Evolutionary conservation across 1,140 invertebrate genomes (phyloP), one percentile per base, ranked within the genome.

Genomic region (Formica selysi): DNA sequence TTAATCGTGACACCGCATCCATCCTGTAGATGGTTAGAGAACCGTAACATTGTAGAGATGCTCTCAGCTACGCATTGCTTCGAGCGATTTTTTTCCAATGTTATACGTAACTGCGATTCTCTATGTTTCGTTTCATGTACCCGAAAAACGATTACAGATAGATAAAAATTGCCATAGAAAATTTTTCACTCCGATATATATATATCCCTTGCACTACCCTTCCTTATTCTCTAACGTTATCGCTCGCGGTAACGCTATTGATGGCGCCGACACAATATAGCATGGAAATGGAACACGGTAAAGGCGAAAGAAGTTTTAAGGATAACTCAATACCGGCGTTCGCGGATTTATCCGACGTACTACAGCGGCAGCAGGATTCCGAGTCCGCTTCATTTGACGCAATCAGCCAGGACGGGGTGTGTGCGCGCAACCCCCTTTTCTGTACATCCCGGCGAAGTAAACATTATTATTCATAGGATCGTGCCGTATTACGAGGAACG

Each of bases 401-500:
- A 90, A 90, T 90, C 89, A 88, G 65, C 61, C 32, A 36, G 78
- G 71, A 64, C 59, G 87, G 54, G 83, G 65, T 26, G 67, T 73
- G 64, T 36, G 70, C 62, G 80, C 51, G 48, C 67, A 44, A 57
- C 22, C 29, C 13, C 74, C 61, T 38, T 38, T 80, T 41, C 65
- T 19, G 13, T 51, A 54, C 62, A 54, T 38, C 44, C 32, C 68
- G 36, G 19, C 29, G 29, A 22, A 51, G 68, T 76, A 81, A 90
- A 83, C 87, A 90, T 92, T 92, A 90, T 90, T 91, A 92, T 92
- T 92, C 91, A 92, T 90, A 68, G 51, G 76, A 68, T 64, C 80
- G 80, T 83, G 76, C 89, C 84, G 81, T 87, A 92, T 92, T 90
- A 88, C 84, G 67, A 86, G 59, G 36, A 76, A 84, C 44, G 81